Percentiles rank a stretch among this genome's conserved stretches.
phyloP scores from a whole-genome alignment of 2,888 invertebrate genomes.

The Macrosoma leucophasiata region DNA sequence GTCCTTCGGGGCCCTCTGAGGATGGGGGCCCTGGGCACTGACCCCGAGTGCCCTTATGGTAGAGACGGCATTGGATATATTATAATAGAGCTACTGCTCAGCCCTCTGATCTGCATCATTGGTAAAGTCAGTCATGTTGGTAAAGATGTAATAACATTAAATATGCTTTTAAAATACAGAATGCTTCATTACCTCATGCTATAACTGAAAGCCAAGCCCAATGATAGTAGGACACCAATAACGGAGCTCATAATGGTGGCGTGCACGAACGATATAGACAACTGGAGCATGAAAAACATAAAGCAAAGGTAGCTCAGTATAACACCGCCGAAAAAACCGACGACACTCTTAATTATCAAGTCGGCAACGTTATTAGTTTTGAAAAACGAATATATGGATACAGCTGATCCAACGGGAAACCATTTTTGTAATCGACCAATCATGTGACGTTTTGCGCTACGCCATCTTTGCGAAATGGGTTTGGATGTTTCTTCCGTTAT shows the following conservation, averaged over 20 bases:
- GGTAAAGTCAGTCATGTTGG: neutral
- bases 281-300: conserved; percentile 79
- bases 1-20: too few species aligned
- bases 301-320: conserved; percentile 79
- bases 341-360: conserved; percentile 76
- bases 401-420: conserved; percentile 52
- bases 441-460: conserved; percentile 50
- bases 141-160: neutral
- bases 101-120: too few species aligned
- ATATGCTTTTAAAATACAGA: neutral
- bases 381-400: conserved; percentile 44
- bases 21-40: too few species aligned
- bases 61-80: too few species aligned
- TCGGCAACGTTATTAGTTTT: conserved; percentile 71
- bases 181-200: conserved; percentile 45
- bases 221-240: conserved; percentile 77
- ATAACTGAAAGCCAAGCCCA: conserved; percentile 81
- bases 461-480: conserved; percentile 64
- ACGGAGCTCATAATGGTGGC: conserved; percentile 78
- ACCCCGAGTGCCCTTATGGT: too few species aligned
- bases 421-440: conserved; percentile 46
- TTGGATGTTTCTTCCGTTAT: too few species aligned
- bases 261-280: conserved; percentile 75
- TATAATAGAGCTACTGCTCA: too few species aligned
- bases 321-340: conserved; percentile 80